phyloP scores from a whole-genome alignment of 2,888 invertebrate genomes.

The Fragum sueziense region DNA sequence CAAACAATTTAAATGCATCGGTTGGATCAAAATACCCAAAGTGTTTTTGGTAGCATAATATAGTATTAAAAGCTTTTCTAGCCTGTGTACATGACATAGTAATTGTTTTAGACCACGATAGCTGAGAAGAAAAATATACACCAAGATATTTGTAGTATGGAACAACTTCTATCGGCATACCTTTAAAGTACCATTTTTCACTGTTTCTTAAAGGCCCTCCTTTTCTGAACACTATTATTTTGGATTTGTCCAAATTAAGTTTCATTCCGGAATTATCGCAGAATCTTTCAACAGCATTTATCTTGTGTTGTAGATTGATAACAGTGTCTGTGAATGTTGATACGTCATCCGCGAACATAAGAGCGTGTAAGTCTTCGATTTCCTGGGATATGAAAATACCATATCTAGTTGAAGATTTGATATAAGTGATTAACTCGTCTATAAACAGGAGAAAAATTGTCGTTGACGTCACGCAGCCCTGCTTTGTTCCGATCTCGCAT shows the following conservation, averaged over 20 bases:
- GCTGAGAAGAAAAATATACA: not conserved
- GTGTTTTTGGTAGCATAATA: not conserved
- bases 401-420: not conserved
- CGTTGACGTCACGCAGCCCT: not conserved
- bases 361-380: not conserved
- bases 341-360: too few species aligned
- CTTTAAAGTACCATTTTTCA: conserved; percentile 2
- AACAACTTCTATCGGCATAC: not conserved
- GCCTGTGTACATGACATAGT: not conserved
- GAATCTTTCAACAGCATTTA: not conserved
- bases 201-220: not conserved
- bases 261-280: not conserved
- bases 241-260: too few species aligned
- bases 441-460: conserved; percentile 1
- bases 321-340: not conserved
- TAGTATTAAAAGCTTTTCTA: not conserved
- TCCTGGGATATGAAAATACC: conserved; percentile 1
- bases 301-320: not conserved
- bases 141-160: too few species aligned
- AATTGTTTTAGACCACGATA: conserved; percentile 4
- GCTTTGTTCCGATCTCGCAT: not conserved
- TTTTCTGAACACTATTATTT: conserved; percentile 8
- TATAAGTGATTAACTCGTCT: not conserved
- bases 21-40: not conserved
- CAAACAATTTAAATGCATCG: conserved; percentile 1